These are phyloP conservation scores for Xylota segnis DNA, from an alignment of 2,888 invertebrate genomes.

Conservation along the genomic window DNA sequence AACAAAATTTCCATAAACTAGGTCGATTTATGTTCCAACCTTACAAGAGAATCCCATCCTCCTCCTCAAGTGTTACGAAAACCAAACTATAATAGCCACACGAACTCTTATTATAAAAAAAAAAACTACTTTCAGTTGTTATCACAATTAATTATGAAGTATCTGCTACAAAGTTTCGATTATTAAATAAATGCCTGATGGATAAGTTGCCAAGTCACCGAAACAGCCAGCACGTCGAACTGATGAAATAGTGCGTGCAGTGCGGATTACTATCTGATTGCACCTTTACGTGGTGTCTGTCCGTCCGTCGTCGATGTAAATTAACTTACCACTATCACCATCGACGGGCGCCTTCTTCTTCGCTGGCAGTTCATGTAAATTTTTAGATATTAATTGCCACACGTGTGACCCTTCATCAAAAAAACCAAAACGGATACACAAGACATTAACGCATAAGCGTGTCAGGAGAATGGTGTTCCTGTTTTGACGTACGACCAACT, in stretches of 20 bases:
- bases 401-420: neutral
- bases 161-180: constrained; percentile 4
- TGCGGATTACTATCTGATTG: neutral
- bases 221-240: neutral
- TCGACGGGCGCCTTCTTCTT: neutral
- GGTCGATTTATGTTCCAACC: neutral
- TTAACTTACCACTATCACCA: neutral
- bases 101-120: neutral
- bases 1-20: neutral
- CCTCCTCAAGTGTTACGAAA: neutral
- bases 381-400: neutral
- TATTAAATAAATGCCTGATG: neutral
- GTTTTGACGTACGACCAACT: neutral
- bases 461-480: neutral
- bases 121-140: constrained; percentile 6
- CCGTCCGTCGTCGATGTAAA: neutral
- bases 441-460: neutral
- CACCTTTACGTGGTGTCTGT: neutral
- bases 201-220: neutral
- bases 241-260: neutral
- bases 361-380: constrained; percentile 1
- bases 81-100: neutral
- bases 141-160: constrained; percentile 15
- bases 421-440: neutral
- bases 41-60: neutral